Conservation (phyloP, 2,888 invertebrate species). For the Pimpla rufipes region DNA sequence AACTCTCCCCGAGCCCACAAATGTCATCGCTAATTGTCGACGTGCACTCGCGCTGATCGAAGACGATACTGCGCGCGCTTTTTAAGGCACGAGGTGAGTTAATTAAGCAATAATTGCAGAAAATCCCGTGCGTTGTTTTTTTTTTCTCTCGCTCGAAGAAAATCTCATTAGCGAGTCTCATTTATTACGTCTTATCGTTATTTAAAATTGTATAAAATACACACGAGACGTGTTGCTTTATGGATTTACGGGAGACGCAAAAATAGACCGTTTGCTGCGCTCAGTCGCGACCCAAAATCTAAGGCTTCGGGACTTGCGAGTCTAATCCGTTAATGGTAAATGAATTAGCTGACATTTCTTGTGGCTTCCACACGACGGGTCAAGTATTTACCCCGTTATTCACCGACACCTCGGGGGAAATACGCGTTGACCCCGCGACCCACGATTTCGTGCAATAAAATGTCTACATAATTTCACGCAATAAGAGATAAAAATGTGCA, state of each 20-base stretch:
- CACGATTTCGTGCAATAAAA: neutral
- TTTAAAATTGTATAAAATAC: neutral
- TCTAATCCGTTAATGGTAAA: conserved; percentile 69
- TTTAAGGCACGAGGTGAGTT: conserved; percentile 48
- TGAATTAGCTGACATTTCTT: conserved; percentile 65
- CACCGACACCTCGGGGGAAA: conserved; percentile 12
- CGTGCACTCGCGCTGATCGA: conserved; percentile 45
- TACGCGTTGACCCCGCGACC: neutral
- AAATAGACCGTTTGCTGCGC: neutral
- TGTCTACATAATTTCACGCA: neutral
- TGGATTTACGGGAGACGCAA: neutral
- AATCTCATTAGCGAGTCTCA: conserved; percentile 40
- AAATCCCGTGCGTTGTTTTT: conserved; percentile 19
- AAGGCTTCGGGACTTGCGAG: conserved; percentile 64
- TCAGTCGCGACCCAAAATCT: conserved; percentile 25
- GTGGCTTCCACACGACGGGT: conserved; percentile 66
- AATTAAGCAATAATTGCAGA: conserved; percentile 56
- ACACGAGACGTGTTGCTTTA: too few relatives aligned
- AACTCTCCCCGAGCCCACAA: conserved; percentile 21
- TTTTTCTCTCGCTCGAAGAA: conserved; percentile 16
- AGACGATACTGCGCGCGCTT: conserved; percentile 30
- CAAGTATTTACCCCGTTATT: conserved; percentile 53
- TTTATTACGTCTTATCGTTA: neutral
- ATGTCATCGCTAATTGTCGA: conserved; percentile 56
- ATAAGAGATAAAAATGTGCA: neutral